Percentiles rank a stretch among this genome's conserved stretches.
Evolutionary conservation across 2,888 invertebrate species (phyloP).

Genomic region (Criorhina ranunculi): DNA sequence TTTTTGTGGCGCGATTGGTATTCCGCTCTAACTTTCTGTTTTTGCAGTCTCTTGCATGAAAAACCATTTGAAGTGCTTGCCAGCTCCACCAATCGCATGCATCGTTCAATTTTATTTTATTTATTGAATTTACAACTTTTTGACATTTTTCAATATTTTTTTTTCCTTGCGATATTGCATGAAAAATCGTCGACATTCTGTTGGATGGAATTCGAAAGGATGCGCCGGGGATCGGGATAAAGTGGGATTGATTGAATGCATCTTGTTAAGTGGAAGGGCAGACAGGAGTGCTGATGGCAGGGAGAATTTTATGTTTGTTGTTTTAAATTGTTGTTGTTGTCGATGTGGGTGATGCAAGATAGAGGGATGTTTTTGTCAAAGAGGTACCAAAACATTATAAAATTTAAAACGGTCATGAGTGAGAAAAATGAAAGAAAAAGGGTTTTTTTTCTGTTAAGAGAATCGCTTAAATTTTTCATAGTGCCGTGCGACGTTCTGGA

Average conservation of each 20-base stretch:
- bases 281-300: constrained; percentile 7
- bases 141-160: constrained; percentile 55
- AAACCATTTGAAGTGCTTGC: constrained; percentile 49
- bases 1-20: constrained; percentile 2
- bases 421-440: too few species aligned
- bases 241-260: constrained; percentile 56
- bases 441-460: too few species aligned
- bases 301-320: neutral
- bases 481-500: too few species aligned
- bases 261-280: constrained; percentile 29
- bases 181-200: constrained; percentile 48
- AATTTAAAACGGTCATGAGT: too few species aligned
- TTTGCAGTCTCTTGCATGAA: constrained; percentile 39
- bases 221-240: constrained; percentile 22
- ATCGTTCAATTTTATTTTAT: constrained; percentile 65
- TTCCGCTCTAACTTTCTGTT: constrained; percentile 38
- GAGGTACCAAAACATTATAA: neutral
- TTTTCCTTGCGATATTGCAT: constrained; percentile 5
- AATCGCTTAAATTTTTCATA: too few species aligned
- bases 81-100: constrained; percentile 51
- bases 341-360: constrained; percentile 16
- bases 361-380: neutral
- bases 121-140: constrained; percentile 69
- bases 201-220: constrained; percentile 42
- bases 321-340: constrained; percentile 11